Base-by-base conservation (phyloP, 2,797 vertebrate species). In the Zenarchopterus dispar region DNA sequence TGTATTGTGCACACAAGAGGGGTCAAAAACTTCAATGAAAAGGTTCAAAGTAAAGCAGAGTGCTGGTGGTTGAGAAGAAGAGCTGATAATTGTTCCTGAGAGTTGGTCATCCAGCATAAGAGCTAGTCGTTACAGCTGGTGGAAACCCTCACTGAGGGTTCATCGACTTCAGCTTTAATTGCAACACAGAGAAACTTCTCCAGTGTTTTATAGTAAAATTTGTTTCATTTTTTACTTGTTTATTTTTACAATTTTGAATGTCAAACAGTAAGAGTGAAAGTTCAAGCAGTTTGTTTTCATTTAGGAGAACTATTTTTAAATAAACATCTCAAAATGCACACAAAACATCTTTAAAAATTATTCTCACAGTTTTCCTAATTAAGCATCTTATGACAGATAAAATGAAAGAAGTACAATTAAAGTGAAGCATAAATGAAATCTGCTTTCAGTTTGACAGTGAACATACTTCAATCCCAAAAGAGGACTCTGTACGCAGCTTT, bases 51-150 rank as follows among this genome's bases (percentile, higher is more conserved):
- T 68, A 42, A 75, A 72, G 68, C 70, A 57, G 79, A 90, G 85
- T 79, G 82, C 51, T 56, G 70, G 71, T 85, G 70, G 88, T 89
- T 83, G 82, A 77, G 67, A 62, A 78, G 63, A 80, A 81, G 89
- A 82, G 85, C 56, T 65, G 79, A 75, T 86, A 84, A 88, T 86
- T 83, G 67, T 70, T 59, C 66, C 60, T 78, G 75, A 84, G 78
- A 81, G 83, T 70, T 58, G 8, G 65, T 72, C 66, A 73, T 79
- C 46, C 82, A 82, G 67, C 19, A 46, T 73, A 53, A 85, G 76
- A 76, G 77, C 78, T 50, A 67, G 54, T 79, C 43, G 84, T 81
- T 70, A 73, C n/a, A 58, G 73, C 63, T 73, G 66, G 84, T 79
- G 47, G 70, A 67, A 67, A 62, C 49, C 49, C 72, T 70, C 62